Percentiles rank a stretch among this genome's conserved stretches.
Evolutionary conservation across 2,888 invertebrate genomes (phyloP).

Genomic region (Resseliella maxima): DNA sequence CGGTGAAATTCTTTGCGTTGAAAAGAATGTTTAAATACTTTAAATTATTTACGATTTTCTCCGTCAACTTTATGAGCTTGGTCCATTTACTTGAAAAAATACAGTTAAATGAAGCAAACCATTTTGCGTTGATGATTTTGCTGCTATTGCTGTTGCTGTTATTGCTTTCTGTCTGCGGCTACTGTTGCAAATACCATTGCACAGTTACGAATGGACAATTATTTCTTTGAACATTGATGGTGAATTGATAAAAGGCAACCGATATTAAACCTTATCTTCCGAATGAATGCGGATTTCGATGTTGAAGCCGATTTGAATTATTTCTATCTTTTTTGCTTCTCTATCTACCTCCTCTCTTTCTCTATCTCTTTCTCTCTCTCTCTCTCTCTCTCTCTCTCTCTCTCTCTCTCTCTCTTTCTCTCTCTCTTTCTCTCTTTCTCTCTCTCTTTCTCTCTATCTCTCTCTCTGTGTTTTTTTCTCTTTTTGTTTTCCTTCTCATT

Average conservation of each 20-base stretch:
- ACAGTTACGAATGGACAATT: background rate
- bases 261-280: slow-evolving; percentile 16
- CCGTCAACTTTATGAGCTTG: background rate
- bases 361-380: background rate
- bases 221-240: background rate
- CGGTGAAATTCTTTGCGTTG: background rate
- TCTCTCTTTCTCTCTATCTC: background rate
- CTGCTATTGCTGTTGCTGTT: background rate
- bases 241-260: background rate
- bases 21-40: background rate
- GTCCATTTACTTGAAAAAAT: background rate
- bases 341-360: background rate
- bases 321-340: background rate
- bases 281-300: background rate
- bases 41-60: background rate
- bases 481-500: no score
- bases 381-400: background rate
- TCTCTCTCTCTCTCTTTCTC: background rate
- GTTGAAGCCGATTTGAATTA: background rate
- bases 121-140: background rate
- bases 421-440: background rate
- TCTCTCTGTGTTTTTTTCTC: no score
- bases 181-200: background rate
- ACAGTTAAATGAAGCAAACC: slow-evolving; percentile 10
- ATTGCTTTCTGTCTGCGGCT: background rate